Evolutionary conservation across 2,113 vertebrate species (phyloP).

Genomic region (Oreocharis arfaki): DNA sequence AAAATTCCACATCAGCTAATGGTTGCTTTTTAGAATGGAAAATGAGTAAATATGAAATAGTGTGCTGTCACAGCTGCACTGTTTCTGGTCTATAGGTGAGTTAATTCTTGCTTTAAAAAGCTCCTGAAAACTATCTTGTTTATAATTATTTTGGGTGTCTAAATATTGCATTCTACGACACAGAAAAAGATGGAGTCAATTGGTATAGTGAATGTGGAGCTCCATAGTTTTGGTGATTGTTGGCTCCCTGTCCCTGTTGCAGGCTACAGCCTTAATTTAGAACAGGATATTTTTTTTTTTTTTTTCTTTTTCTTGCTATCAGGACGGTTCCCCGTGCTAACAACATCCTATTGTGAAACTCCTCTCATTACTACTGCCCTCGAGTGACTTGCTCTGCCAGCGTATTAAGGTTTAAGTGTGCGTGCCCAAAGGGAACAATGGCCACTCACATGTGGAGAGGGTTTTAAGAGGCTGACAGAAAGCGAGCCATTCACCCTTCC

Average conservation of each 20-base stretch:
- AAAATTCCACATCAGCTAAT: background rate
- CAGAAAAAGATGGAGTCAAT: background rate
- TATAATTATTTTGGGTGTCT: background rate
- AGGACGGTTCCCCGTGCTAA: background rate
- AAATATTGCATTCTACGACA: rapidly evolving
- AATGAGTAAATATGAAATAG: background rate
- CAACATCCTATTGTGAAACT: background rate
- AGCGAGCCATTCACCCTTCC: background rate
- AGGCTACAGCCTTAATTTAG: background rate
- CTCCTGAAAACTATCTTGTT: background rate
- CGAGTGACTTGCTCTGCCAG: background rate
- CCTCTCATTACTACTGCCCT: background rate
- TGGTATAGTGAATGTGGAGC: background rate
- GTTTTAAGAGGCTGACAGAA: background rate
- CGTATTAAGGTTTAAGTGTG: background rate
- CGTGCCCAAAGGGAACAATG: background rate
- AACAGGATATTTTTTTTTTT: too few species aligned
- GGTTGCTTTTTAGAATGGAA: background rate
- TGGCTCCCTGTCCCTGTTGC: background rate
- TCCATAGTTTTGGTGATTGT: background rate
- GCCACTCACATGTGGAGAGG: background rate
- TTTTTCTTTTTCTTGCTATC: background rate
- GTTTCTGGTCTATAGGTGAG: rapidly evolving
- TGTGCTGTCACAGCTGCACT: background rate
- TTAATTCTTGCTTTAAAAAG: background rate